Base-by-base conservation (phyloP, 1,140 invertebrate species). In the Eriocheir sinensis region DNA sequence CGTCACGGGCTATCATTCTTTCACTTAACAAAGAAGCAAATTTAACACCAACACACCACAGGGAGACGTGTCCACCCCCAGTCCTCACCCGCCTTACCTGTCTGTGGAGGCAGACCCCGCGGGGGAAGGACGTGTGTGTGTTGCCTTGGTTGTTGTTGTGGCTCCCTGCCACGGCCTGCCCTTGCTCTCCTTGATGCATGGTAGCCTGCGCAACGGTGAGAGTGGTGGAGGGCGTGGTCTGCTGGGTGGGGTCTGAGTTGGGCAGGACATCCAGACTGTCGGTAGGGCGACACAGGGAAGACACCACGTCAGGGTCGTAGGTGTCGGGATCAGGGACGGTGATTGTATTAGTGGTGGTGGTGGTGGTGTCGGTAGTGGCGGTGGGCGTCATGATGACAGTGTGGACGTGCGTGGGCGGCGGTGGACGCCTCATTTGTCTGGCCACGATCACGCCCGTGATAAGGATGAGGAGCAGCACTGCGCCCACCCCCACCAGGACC, bases 241-340 rank as follows among this genome's bases (percentile, higher is more conserved):
- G 36, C 8, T 85, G 79, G 9, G 80, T n/a, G 79, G 36, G 48
- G 2, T 79, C 89, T 0, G 60, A 36, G 8, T 41, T 30, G 0
- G 94, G 94, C n/a, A 94, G 79, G 32, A 94, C 94, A 38, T 94
- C 94, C 32, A 94, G 79, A 17, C 86, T 94, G 34, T 94, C 94
- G 0, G 94, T 60, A 32, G 48, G 89, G 12, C 94, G 89, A 9
- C 81, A 41, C 0, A 94, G 90, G 4, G 94, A 91, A 8, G 94
- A 86, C 32, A 94, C 94, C 3, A 94, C 94, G 30, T 94, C 94
- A 1, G 94, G 94, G 81, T 94, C 94, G 40, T 91, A 94, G 80
- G 81, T 94, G 44, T 91, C 94, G 9, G 93, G 32, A 38, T 91
- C 80, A 27, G 36, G 32, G 9, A 32, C 40, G 2, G 38, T 9